phyloP scores from a whole-genome alignment of 2,888 invertebrate genomes.

The Drosophila subsilvestris region DNA sequence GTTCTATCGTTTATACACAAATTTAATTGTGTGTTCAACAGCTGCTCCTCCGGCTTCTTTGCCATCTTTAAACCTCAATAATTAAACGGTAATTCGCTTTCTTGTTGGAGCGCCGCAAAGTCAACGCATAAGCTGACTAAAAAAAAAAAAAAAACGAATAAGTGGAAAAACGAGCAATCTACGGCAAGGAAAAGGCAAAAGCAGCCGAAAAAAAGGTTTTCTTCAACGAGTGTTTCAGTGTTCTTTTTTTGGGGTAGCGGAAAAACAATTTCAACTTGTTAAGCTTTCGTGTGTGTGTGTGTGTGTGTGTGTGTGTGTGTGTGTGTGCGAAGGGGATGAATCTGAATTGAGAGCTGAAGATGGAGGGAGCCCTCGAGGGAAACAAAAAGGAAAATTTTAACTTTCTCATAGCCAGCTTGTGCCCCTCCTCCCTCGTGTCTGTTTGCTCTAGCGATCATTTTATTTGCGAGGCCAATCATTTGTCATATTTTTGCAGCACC shows the following conservation, averaged over 20 bases:
- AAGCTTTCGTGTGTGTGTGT: conserved; percentile 4
- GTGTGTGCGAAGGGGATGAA: conserved; percentile 2
- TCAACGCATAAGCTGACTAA: conserved; percentile 25
- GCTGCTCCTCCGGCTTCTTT: not conserved
- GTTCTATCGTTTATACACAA: not conserved
- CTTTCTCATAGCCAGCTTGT: conserved; percentile 7
- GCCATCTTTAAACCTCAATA: conserved; percentile 6
- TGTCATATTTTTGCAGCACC: conserved; percentile 28
- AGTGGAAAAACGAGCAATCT: not conserved
- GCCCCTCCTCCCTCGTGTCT: not conserved
- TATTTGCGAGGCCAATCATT: conserved; percentile 11
- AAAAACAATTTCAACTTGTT: conserved; percentile 33
- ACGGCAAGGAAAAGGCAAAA: not conserved
- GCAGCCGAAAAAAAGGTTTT: not conserved
- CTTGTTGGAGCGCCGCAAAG: conserved; percentile 34
- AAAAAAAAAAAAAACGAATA: no score
- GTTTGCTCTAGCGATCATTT: conserved; percentile 9
- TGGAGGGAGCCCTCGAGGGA: conserved; percentile 1
- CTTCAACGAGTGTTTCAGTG: not conserved
- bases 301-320: not conserved
- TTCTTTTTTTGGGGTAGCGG: not conserved
- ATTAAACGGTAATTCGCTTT: conserved; percentile 65
- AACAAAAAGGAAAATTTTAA: conserved; percentile 7
- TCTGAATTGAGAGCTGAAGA: conserved; percentile 21
- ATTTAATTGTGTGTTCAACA: not conserved